Evolutionary conservation across 2,797 vertebrate species (phyloP), one percentile per base, ranked within the genome.

Genomic region (Cygnus olor): DNA sequence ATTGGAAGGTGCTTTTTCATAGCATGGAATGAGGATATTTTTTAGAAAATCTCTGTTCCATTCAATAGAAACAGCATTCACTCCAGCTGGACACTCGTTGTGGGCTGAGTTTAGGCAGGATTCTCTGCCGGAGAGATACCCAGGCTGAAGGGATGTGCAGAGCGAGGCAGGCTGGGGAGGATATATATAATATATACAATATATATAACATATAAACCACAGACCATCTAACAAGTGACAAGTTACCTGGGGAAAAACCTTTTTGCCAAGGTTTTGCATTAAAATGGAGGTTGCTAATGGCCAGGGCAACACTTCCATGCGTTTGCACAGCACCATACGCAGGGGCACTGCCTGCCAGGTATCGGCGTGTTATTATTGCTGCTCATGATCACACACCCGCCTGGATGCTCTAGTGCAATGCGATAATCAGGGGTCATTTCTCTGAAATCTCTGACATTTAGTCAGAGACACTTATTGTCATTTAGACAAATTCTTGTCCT

Each of bases 261-360:
- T 64, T 70, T 71, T 22, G 15, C 25, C 49, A 57, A 65, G 22
- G 14, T 69, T 89, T 63, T 72, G 51, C 36, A 16, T 66, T 45
- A 24, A 76, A 86, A 34, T 13, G 15, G 32, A 88, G 53, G 16
- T 40, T 76, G 40, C 6, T 30, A n/a, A 32, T 38, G 69, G 24
- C 17, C 32, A 60, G 40, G 15, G 5, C 22, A 68, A 28, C 2
- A 18, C 40, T 84, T 66, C 60, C n/a, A 24, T 34, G 45, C 27
- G 14, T 51, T 56, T 66, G 22, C 72, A 44, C 11, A 20, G 7
- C 30, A 28, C 24, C 20, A 51, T 36, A 36, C 0, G 0, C 0
- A 6, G 24, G 14, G 20, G 4, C 2, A 20, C 42, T 44, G 45
- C 38, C 60, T 73, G 51, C 42, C 64, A 25, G 45, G 30, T 19